Conservation (phyloP, 2,797 vertebrate species). For the Chloroceryle amazona region DNA sequence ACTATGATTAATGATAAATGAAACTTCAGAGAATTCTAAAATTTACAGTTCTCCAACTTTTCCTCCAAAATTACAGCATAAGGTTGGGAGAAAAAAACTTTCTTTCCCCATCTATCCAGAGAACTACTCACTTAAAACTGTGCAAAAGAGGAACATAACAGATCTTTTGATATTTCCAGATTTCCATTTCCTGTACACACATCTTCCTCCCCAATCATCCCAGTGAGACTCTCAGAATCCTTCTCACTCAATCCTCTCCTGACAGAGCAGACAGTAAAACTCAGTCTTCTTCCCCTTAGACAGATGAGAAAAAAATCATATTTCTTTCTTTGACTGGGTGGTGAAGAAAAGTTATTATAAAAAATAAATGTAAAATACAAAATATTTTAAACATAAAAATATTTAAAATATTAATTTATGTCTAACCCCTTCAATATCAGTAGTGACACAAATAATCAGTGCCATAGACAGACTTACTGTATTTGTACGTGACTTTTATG, state of each 20-base stretch:
- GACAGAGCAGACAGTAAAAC: not conserved
- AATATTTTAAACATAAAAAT: not conserved
- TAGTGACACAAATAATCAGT: not conserved
- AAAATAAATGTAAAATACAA: not conserved
- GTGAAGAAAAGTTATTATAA: not conserved
- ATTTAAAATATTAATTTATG: not conserved
- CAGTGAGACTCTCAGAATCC: not conserved
- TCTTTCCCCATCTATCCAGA: accelerated
- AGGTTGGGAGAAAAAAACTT: not conserved
- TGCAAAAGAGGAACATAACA: not conserved
- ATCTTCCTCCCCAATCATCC: not conserved
- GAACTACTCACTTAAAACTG: not conserved
- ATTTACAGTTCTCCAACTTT: not conserved
- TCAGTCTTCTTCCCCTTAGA: not conserved
- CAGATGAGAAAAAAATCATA: accelerated
- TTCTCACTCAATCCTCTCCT: not conserved
- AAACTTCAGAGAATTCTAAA: not conserved
- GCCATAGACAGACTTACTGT: not conserved
- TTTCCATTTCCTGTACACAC: not conserved
- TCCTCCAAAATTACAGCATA: not conserved
- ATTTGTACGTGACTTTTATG: not conserved
- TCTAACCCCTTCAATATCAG: not conserved
- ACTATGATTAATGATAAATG: not conserved
- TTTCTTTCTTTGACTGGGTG: not conserved
- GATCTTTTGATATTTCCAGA: not conserved